Conservation (phyloP, 2,113 vertebrate genomes). For the Brienomyrus longianalis region DNA sequence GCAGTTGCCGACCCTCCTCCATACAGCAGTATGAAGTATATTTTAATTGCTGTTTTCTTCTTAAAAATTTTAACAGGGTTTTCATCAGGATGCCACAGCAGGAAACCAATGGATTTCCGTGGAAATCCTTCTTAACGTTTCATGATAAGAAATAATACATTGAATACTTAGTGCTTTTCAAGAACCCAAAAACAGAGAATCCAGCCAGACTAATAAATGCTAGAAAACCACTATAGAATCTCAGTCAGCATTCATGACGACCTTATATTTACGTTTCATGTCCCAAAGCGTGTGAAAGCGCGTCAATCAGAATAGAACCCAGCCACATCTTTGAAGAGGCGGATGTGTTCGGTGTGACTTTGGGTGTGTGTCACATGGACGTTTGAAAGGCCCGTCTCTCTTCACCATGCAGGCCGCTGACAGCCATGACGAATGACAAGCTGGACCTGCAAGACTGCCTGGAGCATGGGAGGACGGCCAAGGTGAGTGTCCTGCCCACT, state of each 20-base stretch:
- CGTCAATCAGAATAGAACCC: background rate
- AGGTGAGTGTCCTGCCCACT: conserved; percentile 63
- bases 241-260: background rate
- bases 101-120: background rate
- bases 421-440: conserved; percentile 81
- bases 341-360: background rate
- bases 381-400: background rate
- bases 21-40: background rate
- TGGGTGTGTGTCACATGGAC: background rate
- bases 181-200: background rate
- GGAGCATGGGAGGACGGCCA: conserved; percentile 92
- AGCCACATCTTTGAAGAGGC: background rate
- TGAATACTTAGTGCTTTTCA: background rate
- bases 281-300: background rate
- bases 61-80: background rate
- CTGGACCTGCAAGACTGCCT: conserved; percentile 94
- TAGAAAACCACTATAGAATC: background rate
- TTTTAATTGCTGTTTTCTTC: background rate
- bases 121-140: background rate
- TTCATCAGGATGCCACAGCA: background rate
- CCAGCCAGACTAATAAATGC: background rate
- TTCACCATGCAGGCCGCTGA: conserved; percentile 67
- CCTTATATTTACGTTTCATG: background rate
- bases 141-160: background rate
- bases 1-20: background rate